Evolutionary conservation across 35 echinoderm and acorn worm species (phyloP), one percentile per base, ranked within the genome.

Genomic region (Acanthaster planci): DNA sequence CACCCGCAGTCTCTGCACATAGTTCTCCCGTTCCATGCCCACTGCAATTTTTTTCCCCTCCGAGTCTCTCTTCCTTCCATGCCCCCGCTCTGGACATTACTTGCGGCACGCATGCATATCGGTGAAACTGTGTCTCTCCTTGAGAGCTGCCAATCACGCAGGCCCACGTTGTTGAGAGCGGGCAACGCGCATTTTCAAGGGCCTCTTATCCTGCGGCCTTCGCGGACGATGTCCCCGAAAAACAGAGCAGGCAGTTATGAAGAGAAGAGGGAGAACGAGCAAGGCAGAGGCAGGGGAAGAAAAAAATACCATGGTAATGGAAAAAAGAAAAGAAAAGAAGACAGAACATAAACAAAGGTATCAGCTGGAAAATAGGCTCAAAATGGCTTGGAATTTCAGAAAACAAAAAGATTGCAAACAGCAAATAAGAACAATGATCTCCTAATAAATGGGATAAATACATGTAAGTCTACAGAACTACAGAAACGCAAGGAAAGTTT

Each of bases 131-230:
- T 72, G 64, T 72, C 26, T 34, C 64, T 72, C 64, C 64, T 72
- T 72, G 26, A 72, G 64, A 72, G 23, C 64, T 72, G 64, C 64
- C 64, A 72, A 72, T 72, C 64, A 72, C 26, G 64, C 64, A 14
- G 64, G 64, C 26, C 64, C 26, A 72, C 30, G 64, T 72, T 72
- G 64, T 72, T 72, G 64, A 72, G 64, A 72, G 64, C 26, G 64
- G 64, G 64, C n/a, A 72, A 72, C 64, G 64, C 64, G 64, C 64
- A 72, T 72, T 72, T 34, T 72, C 64, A 72, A 72, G 64, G 34
- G 64, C 64, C 64, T 72, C 64, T 72, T 72, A 72, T 72, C 64
- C 64, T 29, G 64, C 18, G 64, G 22, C 34, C 26, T 72, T 29
- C 19, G 2, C 22, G 64, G 64, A 21, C 64, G 64, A 72, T 72